These are phyloP conservation scores for Dendrocincla tyrannina DNA, from an alignment of 2,797 vertebrate genomes.

Conservation along the genomic window DNA sequence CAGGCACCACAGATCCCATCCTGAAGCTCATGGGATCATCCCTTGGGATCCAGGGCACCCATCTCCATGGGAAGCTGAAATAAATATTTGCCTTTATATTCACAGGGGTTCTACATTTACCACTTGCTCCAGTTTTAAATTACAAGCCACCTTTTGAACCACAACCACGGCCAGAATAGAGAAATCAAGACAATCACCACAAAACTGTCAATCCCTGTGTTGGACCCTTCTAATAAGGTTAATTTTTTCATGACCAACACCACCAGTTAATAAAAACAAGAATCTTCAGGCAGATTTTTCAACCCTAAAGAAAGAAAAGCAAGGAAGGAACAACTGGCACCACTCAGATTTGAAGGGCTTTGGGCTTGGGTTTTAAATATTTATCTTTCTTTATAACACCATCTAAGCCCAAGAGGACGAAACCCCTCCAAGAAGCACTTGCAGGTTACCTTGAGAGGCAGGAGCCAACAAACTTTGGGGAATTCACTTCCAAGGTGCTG, in stretches of 20 bases:
- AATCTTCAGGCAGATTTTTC: not conserved
- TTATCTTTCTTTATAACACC: not conserved
- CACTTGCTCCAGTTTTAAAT: not conserved
- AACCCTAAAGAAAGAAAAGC: not conserved
- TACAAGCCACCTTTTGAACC: not conserved
- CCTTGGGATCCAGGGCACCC: not conserved
- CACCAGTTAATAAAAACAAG: not conserved
- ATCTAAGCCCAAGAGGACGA: not conserved
- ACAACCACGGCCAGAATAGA: accelerated
- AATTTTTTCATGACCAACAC: not conserved
- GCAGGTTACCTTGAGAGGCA: not conserved
- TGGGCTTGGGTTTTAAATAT: not conserved
- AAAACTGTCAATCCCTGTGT: not conserved
- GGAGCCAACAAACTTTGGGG: not conserved
- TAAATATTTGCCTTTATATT: not conserved
- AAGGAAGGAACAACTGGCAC: not conserved
- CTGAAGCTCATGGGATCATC: accelerated
- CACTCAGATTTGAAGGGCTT: not conserved
- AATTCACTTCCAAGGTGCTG: not conserved
- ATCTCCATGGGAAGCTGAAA: not conserved
- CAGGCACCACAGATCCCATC: not conserved
- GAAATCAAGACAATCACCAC: not conserved
- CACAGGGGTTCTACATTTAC: accelerated
- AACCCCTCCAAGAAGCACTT: not conserved
- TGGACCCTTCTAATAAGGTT: not conserved